Percentiles rank a stretch among this genome's conserved stretches.
Conservation (phyloP, 2,797 vertebrate genomes). For the Halcyon badia region DNA sequence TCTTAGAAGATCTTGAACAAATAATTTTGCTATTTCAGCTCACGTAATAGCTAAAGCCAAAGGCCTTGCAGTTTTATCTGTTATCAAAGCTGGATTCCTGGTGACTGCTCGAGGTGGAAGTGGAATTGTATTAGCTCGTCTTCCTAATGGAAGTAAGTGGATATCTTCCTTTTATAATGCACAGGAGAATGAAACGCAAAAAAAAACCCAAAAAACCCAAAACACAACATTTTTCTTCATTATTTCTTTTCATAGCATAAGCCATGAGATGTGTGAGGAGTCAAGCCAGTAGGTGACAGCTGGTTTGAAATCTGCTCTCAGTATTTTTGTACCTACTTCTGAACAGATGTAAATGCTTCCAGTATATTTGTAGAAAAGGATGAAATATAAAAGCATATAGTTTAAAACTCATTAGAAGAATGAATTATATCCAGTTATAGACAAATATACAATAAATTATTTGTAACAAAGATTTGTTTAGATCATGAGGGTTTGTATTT, state of each 20-base stretch:
- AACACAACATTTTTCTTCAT: background rate
- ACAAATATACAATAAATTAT: background rate
- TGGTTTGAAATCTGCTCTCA: background rate
- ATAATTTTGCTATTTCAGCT: constrained; percentile 77
- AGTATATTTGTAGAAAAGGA: background rate
- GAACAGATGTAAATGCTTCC: background rate
- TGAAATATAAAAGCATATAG: background rate
- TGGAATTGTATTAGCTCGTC: constrained; percentile 91
- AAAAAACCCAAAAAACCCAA: background rate
- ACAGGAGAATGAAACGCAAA: background rate
- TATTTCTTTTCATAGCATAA: background rate
- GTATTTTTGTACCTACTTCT: background rate
- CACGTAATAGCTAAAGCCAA: constrained; percentile 95
- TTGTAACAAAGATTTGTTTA: background rate
- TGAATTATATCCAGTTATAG: background rate
- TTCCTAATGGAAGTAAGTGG: constrained; percentile 90
- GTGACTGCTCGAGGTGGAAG: constrained; percentile 95
- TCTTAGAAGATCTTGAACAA: background rate
- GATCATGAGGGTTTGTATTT: background rate
- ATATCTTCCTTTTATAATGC: background rate
- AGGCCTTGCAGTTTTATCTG: constrained; percentile 93
- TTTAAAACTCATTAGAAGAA: background rate
- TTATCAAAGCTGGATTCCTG: constrained; percentile 96
- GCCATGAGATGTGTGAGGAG: background rate
- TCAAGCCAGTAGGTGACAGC: background rate